Evolutionary conservation across 2,113 vertebrate species (phyloP).

Genomic region (Leptocoma aspasia): DNA sequence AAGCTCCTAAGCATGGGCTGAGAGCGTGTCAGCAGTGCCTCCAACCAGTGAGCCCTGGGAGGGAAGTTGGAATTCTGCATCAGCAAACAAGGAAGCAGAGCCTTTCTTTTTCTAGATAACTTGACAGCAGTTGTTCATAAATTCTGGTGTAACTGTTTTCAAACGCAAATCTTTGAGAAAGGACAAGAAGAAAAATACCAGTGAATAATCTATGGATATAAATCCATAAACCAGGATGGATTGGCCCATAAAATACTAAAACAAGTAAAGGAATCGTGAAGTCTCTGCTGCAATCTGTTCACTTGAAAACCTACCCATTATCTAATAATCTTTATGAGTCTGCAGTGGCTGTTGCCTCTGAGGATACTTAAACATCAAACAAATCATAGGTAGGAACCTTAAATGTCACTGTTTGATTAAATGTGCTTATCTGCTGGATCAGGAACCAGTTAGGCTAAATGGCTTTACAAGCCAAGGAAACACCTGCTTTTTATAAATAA

Average conservation of each 20-base stretch:
- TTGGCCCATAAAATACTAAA: constrained; percentile 20
- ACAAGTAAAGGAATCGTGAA: background rate
- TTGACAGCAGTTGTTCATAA: background rate
- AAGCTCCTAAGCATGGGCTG: background rate
- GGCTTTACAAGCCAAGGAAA: constrained; percentile 73
- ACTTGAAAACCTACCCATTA: constrained; percentile 51
- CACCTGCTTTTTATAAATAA: constrained; percentile 75
- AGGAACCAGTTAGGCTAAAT: constrained; percentile 70
- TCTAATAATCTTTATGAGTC: constrained; percentile 68
- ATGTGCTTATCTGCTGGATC: constrained; percentile 69
- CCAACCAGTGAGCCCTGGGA: background rate
- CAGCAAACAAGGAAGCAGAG: background rate
- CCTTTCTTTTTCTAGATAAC: background rate
- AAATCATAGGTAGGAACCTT: constrained; percentile 64
- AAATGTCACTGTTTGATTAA: constrained; percentile 66
- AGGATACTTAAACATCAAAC: constrained; percentile 75
- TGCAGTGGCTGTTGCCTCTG: constrained; percentile 63
- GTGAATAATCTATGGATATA: background rate
- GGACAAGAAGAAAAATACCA: background rate
- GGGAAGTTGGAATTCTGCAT: background rate
- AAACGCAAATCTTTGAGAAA: background rate
- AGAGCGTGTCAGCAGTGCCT: background rate
- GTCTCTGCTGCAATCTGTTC: constrained; percentile 41
- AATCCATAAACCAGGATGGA: background rate
- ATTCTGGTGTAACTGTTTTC: background rate